These are phyloP conservation scores for Ammodramus savannarum DNA, from an alignment of 2,113 vertebrate genomes.

Conservation along the genomic window DNA sequence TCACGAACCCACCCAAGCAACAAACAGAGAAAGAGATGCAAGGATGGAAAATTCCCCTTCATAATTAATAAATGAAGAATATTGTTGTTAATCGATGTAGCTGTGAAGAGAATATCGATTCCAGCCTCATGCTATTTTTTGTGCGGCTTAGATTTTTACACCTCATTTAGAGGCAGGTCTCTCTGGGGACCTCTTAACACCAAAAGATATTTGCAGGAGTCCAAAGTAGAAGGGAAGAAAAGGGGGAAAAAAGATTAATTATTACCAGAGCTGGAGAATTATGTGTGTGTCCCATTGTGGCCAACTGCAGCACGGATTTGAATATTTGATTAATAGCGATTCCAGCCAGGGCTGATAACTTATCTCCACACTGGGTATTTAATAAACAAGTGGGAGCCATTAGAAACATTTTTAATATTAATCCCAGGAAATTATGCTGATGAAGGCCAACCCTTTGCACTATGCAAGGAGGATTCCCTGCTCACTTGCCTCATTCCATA, in stretches of 20 bases:
- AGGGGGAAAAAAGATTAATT: conserved; percentile 44
- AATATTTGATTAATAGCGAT: conserved; percentile 79
- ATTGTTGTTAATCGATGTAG: conserved; percentile 82
- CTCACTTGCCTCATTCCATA: accelerated
- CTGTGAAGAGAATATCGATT: conserved; percentile 79
- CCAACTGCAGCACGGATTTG: conserved; percentile 60
- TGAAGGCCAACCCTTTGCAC: background rate
- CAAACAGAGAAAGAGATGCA: conserved; percentile 43
- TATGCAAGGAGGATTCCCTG: background rate
- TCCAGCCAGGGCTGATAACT: conserved; percentile 44
- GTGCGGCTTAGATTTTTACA: conserved; percentile 78
- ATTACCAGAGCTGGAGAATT: conserved; percentile 34
- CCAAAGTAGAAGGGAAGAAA: conserved; percentile 23
- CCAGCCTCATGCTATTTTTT: conserved; percentile 63
- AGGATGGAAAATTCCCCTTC: conserved; percentile 75
- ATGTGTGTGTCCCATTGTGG: conserved; percentile 2
- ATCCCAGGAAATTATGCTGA: conserved; percentile 39
- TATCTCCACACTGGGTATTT: conserved; percentile 25
- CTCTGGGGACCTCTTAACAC: conserved; percentile 78
- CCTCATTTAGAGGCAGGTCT: conserved; percentile 77
- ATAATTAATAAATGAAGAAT: conserved; percentile 88
- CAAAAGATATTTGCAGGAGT: conserved; percentile 71
- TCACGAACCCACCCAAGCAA: background rate
- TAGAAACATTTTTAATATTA: conserved; percentile 39
- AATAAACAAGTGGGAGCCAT: conserved; percentile 46